A percentile compares a stretch with the other conserved stretches of the same genome.
Evolutionary conservation across 2,113 vertebrate species (phyloP).

Genomic region (Ophthalmolycus amberensis): DNA sequence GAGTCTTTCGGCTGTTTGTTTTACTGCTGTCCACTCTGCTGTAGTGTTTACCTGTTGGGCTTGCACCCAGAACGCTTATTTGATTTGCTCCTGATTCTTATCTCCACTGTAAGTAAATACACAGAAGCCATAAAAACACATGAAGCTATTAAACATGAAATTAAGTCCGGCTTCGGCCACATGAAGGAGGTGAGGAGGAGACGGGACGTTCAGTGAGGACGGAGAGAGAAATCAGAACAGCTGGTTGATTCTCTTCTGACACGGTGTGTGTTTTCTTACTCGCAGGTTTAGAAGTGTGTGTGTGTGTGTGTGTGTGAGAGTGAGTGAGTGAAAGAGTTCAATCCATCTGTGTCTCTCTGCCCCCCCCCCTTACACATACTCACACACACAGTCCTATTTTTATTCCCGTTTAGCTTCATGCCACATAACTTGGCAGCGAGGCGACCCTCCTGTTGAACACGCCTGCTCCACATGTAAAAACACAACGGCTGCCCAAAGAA

Average conservation of each 20-base stretch:
- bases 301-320: conserved; percentile 29
- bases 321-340: conserved; percentile 7
- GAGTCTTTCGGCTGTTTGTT: too few relatives aligned
- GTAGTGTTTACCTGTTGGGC: conserved; percentile 56
- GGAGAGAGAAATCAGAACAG: conserved; percentile 63
- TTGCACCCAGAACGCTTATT: conserved; percentile 29
- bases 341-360: conserved; percentile 64
- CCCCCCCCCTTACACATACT: conserved; percentile 40
- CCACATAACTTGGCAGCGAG: conserved; percentile 80
- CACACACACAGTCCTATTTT: conserved; percentile 72
- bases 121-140: conserved; percentile 51
- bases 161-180: conserved; percentile 45
- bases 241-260: conserved; percentile 49
- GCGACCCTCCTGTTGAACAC: conserved; percentile 72
- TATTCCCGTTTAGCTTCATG: conserved; percentile 83
- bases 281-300: conserved; percentile 36
- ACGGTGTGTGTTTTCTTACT: conserved; percentile 37
- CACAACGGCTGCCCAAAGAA: conserved; percentile 78
- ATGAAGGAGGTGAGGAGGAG: conserved; percentile 34
- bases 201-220: conserved; percentile 42
- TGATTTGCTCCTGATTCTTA: conserved; percentile 60
- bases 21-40: conserved; percentile 29
- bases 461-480: conserved; percentile 80
- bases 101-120: conserved; percentile 54
- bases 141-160: conserved; percentile 36